Conservation (phyloP, 2,797 vertebrate species). For the Steatocranus sp. region DNA sequence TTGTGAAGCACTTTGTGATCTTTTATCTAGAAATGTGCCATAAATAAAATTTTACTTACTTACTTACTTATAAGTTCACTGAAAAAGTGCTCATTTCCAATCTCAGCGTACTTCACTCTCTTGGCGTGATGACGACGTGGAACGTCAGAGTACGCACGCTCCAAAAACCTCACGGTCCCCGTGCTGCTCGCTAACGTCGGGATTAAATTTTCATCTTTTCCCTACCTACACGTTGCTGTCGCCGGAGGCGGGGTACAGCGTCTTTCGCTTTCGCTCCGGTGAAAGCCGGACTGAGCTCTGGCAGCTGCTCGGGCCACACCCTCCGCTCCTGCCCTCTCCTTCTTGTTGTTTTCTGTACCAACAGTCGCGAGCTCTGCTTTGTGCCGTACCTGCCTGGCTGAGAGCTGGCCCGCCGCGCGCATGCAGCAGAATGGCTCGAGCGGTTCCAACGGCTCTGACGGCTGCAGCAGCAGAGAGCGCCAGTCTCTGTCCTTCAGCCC, state of each 20-base stretch:
- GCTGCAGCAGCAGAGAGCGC: constrained; percentile 36
- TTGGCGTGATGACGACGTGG: not conserved
- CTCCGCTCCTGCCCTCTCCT: not conserved
- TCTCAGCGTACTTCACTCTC: not conserved
- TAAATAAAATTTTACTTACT: too few relatives aligned
- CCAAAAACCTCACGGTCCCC: not conserved
- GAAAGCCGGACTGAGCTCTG: not conserved
- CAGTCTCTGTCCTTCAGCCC: constrained; percentile 64
- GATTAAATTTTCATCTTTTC: not conserved
- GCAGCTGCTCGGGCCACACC: not conserved
- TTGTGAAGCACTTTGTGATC: too few relatives aligned
- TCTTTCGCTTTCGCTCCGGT: not conserved
- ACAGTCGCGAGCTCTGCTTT: constrained; percentile 6
- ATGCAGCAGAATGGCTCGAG: constrained; percentile 82
- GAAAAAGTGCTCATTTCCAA: not conserved
- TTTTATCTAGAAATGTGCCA: too few relatives aligned
- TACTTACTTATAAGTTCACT: not conserved
- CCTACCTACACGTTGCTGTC: not conserved
- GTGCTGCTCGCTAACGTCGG: not conserved
- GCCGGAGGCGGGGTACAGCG: not conserved
- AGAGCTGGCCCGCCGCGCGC: constrained; percentile 46
- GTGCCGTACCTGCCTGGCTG: not conserved
- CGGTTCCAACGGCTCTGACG: constrained; percentile 47
- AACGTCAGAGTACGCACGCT: not conserved
- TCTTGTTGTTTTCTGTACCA: not conserved